Evolutionary conservation across 2,888 invertebrate species (phyloP).

Genomic region (Auanema freiburgensis): DNA sequence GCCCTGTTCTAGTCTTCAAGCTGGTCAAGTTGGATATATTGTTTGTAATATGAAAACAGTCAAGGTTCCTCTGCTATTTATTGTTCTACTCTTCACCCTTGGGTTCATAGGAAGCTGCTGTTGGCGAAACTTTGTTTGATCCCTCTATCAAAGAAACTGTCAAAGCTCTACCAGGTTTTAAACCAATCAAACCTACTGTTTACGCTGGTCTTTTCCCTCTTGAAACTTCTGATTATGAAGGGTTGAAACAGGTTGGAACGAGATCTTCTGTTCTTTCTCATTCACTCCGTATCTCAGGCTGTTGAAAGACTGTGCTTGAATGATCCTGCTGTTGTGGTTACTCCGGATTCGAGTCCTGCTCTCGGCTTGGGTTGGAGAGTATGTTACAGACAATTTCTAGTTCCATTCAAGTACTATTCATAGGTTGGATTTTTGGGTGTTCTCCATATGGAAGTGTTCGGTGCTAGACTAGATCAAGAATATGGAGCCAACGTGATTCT

Average conservation of each 20-base stretch:
- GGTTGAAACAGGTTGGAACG: conserved; percentile 65
- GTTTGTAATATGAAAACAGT: conserved; percentile 78
- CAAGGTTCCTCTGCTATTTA: conserved; percentile 23
- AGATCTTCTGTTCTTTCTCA: background rate
- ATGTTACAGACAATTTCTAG: background rate
- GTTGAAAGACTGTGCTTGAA: conserved; percentile 89
- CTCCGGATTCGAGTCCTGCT: conserved; percentile 72
- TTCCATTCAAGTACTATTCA: background rate
- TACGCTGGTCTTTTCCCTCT: conserved; percentile 87
- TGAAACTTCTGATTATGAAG: conserved; percentile 71
- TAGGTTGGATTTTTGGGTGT: conserved; percentile 65
- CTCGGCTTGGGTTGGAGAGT: conserved; percentile 69
- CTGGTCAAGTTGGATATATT: conserved; percentile 91
- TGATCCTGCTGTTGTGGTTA: conserved; percentile 86
- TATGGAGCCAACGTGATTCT: conserved; percentile 68
- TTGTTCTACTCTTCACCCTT: background rate
- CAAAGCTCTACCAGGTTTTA: conserved; percentile 73
- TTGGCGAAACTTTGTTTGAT: conserved; percentile 59
- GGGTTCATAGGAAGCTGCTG: conserved; percentile 46
- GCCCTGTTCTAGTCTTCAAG: conserved; percentile 65
- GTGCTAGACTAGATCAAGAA: conserved; percentile 69
- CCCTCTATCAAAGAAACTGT: conserved; percentile 70
- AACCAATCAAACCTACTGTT: conserved; percentile 76
- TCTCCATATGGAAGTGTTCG: conserved; percentile 70
- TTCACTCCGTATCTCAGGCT: conserved; percentile 69